These are phyloP conservation scores for Coracias cyanogaster DNA, from an alignment of 2,797 vertebrate species.

Conservation along the genomic window DNA sequence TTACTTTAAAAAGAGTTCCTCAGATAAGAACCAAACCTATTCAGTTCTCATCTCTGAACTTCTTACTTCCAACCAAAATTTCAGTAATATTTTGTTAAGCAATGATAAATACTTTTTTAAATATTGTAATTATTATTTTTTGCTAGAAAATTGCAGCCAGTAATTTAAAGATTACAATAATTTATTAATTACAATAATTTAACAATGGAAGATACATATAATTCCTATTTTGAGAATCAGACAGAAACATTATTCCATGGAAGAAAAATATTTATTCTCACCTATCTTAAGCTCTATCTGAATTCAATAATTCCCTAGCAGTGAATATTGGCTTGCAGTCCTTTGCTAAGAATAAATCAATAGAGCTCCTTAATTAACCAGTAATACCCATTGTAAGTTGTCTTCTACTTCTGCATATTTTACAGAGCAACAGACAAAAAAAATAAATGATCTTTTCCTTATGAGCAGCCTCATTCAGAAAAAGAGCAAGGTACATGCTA, in stretches of 20 bases:
- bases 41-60: background rate
- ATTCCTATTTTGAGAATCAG: background rate
- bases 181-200: background rate
- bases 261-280: slow-evolving; percentile 28
- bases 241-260: background rate
- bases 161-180: background rate
- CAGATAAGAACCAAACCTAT: background rate
- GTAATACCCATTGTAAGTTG: background rate
- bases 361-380: slow-evolving; percentile 40
- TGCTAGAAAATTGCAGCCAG: background rate
- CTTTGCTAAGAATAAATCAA: slow-evolving; percentile 36
- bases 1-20: slow-evolving; percentile 6
- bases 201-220: background rate
- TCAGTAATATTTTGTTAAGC: background rate
- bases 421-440: background rate
- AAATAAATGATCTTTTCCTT: background rate
- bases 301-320: slow-evolving; percentile 34
- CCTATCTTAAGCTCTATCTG: background rate
- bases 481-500: background rate
- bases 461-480: background rate
- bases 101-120: background rate
- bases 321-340: background rate
- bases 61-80: background rate
- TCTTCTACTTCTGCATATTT: background rate
- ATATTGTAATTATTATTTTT: background rate